Evolutionary conservation across 2,797 vertebrate genomes (phyloP), one percentile per base, ranked within the genome.

Genomic region (Columba guinea): DNA sequence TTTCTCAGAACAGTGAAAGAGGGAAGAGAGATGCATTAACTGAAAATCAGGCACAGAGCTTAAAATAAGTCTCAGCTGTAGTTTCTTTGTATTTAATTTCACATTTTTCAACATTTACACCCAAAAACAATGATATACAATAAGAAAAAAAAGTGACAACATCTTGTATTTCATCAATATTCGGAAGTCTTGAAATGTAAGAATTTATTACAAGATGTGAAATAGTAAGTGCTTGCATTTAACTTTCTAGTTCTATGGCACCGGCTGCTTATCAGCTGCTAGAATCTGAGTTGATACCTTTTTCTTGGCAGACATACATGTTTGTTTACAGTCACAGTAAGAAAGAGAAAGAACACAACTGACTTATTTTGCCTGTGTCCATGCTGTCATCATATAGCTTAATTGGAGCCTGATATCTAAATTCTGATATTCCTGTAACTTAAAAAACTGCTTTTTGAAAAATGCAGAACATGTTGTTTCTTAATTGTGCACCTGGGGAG

Each of bases 401-500:
- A 79, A 91, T 3, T 79, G 56, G 46, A 76, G 35, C 34, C 79
- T 68, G 82, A 24, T 69, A 82, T 70, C 35, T 53, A 49, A 76
- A 81, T 9, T 71, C 34, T 1, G 2, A 58, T 79, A 79, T 85
- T 67, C 10, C 7, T 48, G 15, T n/a, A 73, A 44, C 30, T 64
- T 68, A 23, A 76, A 90, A 84, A 91, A 82, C 32, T 16, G 8
- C 0, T 80, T 87, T 92, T 73, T 83, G 10, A 80, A 71, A 49
- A 93, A 83, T 56, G 26, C 18, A 82, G n/a, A 77, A 1, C 24
- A 70, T 84, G 56, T n/a, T 53, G 41, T 74, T 87, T 84, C 79
- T 88, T 95, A 95, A 95, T 94, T 92, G 91, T 73, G 27, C 60
- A 82, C 35, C 20, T 7, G 77, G 67, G 68, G 67, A 91, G 23